Percentiles rank a stretch among this genome's conserved stretches.
phyloP scores from a whole-genome alignment of 2,888 invertebrate species.

The Kuschelorhynchus macadamiae region DNA sequence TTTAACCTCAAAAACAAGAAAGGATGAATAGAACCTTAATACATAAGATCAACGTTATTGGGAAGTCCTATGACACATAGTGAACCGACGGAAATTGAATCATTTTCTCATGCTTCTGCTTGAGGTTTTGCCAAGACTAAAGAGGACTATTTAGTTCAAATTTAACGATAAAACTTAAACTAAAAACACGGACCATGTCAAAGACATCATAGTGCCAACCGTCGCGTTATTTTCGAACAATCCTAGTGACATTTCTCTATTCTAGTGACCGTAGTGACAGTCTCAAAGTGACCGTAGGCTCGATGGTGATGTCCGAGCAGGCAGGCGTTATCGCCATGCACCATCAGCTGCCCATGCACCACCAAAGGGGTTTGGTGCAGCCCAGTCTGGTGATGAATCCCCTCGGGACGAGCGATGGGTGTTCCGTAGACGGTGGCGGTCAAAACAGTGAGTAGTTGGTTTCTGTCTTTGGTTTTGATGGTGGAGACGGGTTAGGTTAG shows the following conservation, averaged over 20 bases:
- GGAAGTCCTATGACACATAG: too few species aligned
- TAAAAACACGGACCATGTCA: neutral
- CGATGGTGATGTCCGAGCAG: slow-evolving; percentile 78
- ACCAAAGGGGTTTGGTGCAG: slow-evolving; percentile 71
- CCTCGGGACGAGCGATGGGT: slow-evolving; percentile 59
- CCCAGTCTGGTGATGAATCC: slow-evolving; percentile 76
- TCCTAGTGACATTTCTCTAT: slow-evolving; percentile 10
- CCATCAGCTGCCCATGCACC: slow-evolving; percentile 73
- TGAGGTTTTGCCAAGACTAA: too few species aligned
- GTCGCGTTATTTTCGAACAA: neutral
- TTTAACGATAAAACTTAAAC: too few species aligned
- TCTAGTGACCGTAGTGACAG: slow-evolving; percentile 54
- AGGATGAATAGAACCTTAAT: too few species aligned
- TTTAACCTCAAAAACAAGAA: too few species aligned
- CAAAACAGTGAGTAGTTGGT: slow-evolving; percentile 43
- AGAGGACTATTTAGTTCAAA: too few species aligned
- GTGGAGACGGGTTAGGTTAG: neutral
- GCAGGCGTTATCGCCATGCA: slow-evolving; percentile 76
- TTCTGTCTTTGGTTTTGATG: slow-evolving; percentile 5
- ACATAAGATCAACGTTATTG: too few species aligned
- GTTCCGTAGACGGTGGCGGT: slow-evolving; percentile 62
- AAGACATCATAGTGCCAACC: neutral
- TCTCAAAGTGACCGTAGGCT: slow-evolving; percentile 62
- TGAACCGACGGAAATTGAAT: too few species aligned
- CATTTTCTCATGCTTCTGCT: too few species aligned